Conservation (phyloP, 2,888 invertebrate species). For the Eutolmus rufibarbis region DNA sequence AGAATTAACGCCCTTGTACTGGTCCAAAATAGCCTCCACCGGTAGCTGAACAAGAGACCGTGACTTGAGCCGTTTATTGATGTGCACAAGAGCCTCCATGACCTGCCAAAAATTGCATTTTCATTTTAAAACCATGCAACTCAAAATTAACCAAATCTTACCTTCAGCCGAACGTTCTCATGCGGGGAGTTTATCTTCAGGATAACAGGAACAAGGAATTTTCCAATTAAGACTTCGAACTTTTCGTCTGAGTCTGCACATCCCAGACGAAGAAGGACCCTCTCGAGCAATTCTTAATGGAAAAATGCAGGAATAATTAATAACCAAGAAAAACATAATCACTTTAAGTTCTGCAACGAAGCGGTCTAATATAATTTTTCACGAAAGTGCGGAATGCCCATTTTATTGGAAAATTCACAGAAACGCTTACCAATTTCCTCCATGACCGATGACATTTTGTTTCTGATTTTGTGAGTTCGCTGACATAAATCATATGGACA, state of each 20-base stretch:
- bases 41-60: conserved; percentile 85
- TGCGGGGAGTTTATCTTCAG: conserved; percentile 88
- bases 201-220: conserved; percentile 87
- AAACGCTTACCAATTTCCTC: conserved; percentile 59
- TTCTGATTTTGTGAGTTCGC: conserved; percentile 42
- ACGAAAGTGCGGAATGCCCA: not conserved
- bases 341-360: not conserved
- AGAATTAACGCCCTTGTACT: conserved; percentile 82
- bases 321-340: not conserved
- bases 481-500: not conserved
- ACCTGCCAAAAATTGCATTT: conserved; percentile 66
- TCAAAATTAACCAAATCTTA: conserved; percentile 51
- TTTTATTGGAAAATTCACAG: not conserved
- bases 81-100: conserved; percentile 89
- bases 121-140: not conserved
- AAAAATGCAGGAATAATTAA: conserved; percentile 23
- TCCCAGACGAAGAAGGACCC: conserved; percentile 87
- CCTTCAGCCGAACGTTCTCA: conserved; percentile 79
- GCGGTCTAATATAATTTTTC: not conserved
- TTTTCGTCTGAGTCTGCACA: conserved; percentile 90
- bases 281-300: conserved; percentile 78
- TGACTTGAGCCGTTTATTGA: conserved; percentile 88
- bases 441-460: conserved; percentile 59
- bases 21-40: conserved; percentile 79
- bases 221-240: conserved; percentile 76